phyloP scores from a whole-genome alignment of 2,797 vertebrate genomes.

The Spea hammondii region DNA sequence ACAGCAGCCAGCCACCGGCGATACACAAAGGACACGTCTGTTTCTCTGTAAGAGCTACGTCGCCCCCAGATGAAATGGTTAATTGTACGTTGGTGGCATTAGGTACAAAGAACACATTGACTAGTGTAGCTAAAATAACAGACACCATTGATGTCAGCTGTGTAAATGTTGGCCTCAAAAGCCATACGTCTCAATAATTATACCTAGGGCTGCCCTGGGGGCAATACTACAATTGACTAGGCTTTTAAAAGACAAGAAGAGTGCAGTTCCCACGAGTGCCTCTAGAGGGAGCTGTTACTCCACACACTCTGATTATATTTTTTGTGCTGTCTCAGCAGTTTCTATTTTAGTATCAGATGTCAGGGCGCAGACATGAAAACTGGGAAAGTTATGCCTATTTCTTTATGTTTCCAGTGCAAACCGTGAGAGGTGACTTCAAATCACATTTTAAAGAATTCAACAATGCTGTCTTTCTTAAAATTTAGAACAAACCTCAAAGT shows the following conservation, averaged over 20 bases:
- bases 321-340: conserved; percentile 21
- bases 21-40: background rate
- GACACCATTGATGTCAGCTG: conserved; percentile 3
- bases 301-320: background rate
- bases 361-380: background rate
- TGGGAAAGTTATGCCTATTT: background rate
- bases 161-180: background rate
- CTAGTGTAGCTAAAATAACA: conserved; percentile 7
- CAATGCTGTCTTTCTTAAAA: no score
- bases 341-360: background rate
- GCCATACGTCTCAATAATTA: background rate
- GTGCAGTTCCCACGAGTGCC: background rate
- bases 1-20: background rate
- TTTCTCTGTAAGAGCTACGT: background rate
- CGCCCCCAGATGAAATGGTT: background rate
- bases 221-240: background rate
- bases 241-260: background rate
- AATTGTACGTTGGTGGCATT: background rate
- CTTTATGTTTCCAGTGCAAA: background rate
- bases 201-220: conserved; percentile 1
- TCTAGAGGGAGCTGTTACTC: conserved; percentile 25
- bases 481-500: background rate
- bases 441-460: background rate
- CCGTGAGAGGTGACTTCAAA: background rate
- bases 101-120: conserved; percentile 1